These are phyloP conservation scores for Gallinago stenura DNA, from an alignment of 2,797 vertebrate genomes.

Conservation along the genomic window DNA sequence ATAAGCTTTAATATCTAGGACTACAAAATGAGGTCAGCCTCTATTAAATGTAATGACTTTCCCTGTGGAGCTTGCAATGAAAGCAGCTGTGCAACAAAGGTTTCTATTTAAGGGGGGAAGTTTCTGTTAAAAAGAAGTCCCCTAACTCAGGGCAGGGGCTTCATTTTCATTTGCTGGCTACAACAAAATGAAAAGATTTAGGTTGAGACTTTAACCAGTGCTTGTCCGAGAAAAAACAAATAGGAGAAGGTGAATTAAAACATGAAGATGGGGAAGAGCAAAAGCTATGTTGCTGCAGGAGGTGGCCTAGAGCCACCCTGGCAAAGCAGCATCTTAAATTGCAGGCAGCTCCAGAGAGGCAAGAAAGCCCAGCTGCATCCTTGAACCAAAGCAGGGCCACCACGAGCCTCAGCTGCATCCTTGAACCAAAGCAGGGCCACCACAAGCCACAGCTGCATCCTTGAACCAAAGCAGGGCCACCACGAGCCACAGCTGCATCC, in stretches of 20 bases:
- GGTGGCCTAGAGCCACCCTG: background rate
- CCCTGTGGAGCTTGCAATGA: conserved; percentile 7
- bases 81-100: conserved; percentile 49
- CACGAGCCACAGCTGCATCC: background rate
- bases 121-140: conserved; percentile 9
- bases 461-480: background rate
- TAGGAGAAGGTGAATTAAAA: background rate
- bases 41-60: conserved; percentile 26
- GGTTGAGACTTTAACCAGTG: background rate
- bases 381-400: background rate
- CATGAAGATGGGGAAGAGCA: background rate
- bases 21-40: conserved; percentile 37
- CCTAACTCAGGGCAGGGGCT: background rate
- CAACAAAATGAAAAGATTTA: background rate
- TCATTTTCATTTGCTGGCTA: background rate
- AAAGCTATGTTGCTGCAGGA: background rate
- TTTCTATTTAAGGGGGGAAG: background rate
- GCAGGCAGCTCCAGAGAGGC: background rate
- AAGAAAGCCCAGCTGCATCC: background rate
- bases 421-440: background rate
- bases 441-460: background rate
- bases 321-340: background rate
- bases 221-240: background rate
- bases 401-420: background rate
- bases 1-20: background rate